Conservation (phyloP, 2,888 invertebrate genomes). For the Alloscopus bannaensis region DNA sequence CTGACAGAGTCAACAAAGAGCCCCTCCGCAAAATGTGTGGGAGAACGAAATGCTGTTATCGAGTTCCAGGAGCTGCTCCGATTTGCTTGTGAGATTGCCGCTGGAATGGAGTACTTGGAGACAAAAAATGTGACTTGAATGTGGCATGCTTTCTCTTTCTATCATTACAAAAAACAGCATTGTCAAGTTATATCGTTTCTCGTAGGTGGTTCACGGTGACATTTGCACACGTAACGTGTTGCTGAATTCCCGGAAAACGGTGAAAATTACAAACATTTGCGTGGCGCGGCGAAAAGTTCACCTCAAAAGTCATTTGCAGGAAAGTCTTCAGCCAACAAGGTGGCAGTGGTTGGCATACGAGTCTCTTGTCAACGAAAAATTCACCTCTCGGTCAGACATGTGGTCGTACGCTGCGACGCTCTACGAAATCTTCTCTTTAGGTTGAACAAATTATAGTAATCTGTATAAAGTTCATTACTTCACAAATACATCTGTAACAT, state of each 20-base stretch:
- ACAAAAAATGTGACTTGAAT: neutral
- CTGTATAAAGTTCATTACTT: neutral
- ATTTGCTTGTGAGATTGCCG: neutral
- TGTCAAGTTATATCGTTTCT: too few relatives aligned
- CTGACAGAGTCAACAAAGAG: too few relatives aligned
- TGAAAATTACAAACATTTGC: neutral
- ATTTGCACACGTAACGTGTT: neutral
- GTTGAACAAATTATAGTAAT: neutral
- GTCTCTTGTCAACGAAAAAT: neutral
- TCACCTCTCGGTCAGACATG: neutral
- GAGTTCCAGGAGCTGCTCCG: neutral
- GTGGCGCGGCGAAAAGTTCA: neutral
- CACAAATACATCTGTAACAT: too few relatives aligned
- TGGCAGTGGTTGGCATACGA: conserved; percentile 6
- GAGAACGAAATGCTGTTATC: too few relatives aligned
- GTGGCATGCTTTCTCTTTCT: neutral
- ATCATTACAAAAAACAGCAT: neutral
- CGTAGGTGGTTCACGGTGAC: neutral
- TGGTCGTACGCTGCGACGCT: neutral
- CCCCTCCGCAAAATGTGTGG: too few relatives aligned
- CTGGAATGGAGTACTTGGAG: neutral
- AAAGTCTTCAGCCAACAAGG: neutral
- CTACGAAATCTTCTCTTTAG: conserved; percentile 5
- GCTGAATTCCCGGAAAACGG: neutral
- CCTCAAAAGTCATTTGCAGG: neutral